Conservation (phyloP, 2,797 vertebrate species). For the Catamblyrhynchus diadema region DNA sequence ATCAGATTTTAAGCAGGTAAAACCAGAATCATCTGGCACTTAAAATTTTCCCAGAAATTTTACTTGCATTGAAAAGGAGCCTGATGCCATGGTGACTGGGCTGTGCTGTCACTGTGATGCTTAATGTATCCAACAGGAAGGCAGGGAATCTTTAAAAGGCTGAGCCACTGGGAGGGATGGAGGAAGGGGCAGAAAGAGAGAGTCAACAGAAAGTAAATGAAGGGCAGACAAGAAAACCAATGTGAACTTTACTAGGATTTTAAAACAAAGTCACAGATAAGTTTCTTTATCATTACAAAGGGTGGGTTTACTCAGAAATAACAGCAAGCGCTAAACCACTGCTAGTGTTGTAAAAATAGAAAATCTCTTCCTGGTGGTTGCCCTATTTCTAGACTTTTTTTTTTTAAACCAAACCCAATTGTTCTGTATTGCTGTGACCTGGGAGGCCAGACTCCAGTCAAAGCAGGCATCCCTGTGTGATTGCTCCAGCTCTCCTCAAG, state of each 20-base stretch:
- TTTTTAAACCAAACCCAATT: background rate
- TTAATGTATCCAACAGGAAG: background rate
- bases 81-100: background rate
- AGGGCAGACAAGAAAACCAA: background rate
- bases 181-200: background rate
- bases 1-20: background rate
- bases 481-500: background rate
- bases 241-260: background rate
- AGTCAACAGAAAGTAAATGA: background rate
- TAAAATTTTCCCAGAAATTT: background rate
- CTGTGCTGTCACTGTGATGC: background rate
- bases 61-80: background rate
- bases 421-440: background rate
- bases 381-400: background rate
- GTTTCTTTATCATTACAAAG: background rate
- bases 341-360: background rate
- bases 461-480: background rate
- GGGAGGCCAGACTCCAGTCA: background rate
- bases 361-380: background rate
- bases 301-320: background rate
- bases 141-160: background rate
- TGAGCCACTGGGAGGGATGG: background rate
- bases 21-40: background rate
- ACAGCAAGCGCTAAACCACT: background rate
- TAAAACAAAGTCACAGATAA: background rate